Conservation (phyloP, 2,888 invertebrate species). For the Chromoteleia sp. region DNA sequence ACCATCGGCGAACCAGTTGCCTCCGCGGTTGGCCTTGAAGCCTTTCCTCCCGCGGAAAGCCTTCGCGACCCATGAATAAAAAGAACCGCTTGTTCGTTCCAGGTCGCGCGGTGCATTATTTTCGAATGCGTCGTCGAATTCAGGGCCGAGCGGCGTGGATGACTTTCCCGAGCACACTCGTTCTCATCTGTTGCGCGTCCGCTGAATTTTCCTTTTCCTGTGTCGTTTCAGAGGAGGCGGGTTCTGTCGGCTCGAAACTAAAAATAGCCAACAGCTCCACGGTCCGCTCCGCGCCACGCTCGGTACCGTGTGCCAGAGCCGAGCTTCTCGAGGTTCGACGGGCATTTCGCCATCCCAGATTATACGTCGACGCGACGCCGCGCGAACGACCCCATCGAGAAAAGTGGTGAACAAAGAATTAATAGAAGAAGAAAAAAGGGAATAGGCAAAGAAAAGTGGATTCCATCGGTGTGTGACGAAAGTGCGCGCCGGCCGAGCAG, state of each 20-base stretch:
- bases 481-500: not conserved
- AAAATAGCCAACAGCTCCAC: slow-evolving; percentile 78
- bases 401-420: slow-evolving; percentile 18
- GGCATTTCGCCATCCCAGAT: slow-evolving; percentile 75
- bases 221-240: slow-evolving; percentile 65
- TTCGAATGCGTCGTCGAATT: slow-evolving; percentile 11
- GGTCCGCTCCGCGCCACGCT: slow-evolving; percentile 74
- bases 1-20: not conserved
- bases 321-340: slow-evolving; percentile 75
- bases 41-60: not conserved
- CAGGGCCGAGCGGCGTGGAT: not conserved
- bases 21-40: not conserved
- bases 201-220: slow-evolving; percentile 59
- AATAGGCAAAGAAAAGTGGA: not conserved
- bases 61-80: not conserved
- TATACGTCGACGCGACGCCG: slow-evolving; percentile 60
- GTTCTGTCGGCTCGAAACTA: slow-evolving; percentile 73
- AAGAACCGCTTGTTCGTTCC: not conserved
- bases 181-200: slow-evolving; percentile 25
- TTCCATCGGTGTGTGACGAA: not conserved
- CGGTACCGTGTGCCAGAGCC: slow-evolving; percentile 75
- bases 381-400: slow-evolving; percentile 68
- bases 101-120: slow-evolving; percentile 14
- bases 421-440: not conserved
- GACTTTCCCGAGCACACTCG: not conserved